Evolutionary conservation across 1,140 invertebrate species (phyloP).

Genomic region (Eupristina koningsbergeri): DNA sequence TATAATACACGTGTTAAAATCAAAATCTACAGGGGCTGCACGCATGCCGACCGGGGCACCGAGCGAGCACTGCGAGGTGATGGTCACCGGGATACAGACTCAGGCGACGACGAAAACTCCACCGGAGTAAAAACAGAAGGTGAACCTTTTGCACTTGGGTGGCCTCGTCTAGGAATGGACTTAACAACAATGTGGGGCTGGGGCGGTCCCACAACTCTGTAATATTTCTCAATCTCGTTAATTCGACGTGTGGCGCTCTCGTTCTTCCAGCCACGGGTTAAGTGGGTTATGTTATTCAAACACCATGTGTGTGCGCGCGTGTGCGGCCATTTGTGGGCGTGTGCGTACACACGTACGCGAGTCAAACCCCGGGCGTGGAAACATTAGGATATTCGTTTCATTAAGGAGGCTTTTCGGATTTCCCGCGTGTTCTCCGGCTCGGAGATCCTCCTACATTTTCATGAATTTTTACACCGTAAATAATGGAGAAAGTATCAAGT

Average conservation of each 20-base stretch:
- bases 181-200: not conserved
- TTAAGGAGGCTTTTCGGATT: not conserved
- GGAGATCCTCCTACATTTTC: not conserved
- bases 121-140: not conserved
- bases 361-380: not conserved
- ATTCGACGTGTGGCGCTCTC: conserved; percentile 23
- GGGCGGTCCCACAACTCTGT: not conserved
- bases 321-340: too few species aligned
- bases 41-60: too few species aligned
- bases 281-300: conserved; percentile 36
- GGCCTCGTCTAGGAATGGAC: conserved; percentile 50
- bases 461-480: not conserved
- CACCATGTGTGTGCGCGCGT: not conserved
- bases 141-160: conserved; percentile 33
- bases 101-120: not conserved
- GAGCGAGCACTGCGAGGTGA: too few species aligned
- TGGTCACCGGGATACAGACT: too few species aligned
- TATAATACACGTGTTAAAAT: not conserved
- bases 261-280: conserved; percentile 19
- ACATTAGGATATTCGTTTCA: conserved; percentile 4
- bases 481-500: not conserved
- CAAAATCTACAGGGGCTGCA: too few species aligned
- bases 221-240: conserved; percentile 48
- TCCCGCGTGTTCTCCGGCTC: not conserved
- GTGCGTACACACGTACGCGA: too few species aligned